phyloP scores from a whole-genome alignment of 2,113 vertebrate species.

The Osmerus eperlanus region DNA sequence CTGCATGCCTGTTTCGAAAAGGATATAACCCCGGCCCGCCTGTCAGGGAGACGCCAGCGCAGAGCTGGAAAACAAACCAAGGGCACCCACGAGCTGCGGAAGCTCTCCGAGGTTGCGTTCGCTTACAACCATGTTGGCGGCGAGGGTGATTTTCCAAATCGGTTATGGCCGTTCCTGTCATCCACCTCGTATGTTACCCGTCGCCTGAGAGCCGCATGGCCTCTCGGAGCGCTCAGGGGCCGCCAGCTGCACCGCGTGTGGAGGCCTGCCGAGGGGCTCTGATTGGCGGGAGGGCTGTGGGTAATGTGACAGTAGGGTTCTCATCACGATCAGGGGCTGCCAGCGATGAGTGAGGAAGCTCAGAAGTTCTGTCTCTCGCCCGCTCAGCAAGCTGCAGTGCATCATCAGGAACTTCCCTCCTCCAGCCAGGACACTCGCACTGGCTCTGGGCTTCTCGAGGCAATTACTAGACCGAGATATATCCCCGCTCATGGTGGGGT shows the following conservation, averaged over 20 bases:
- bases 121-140: too few relatives aligned
- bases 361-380: slow-evolving; percentile 36
- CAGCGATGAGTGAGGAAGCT: slow-evolving; percentile 23
- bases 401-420: not conserved
- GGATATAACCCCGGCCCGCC: slow-evolving; percentile 17
- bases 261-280: not conserved
- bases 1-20: too few relatives aligned
- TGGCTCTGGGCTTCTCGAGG: too few relatives aligned
- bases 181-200: too few relatives aligned
- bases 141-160: too few relatives aligned
- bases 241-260: slow-evolving; percentile 28
- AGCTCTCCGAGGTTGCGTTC: too few relatives aligned
- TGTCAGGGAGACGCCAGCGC: not conserved
- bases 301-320: slow-evolving; percentile 60
- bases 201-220: slow-evolving; percentile 8
- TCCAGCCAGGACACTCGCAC: too few relatives aligned
- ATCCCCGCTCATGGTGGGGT: too few relatives aligned
- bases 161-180: too few relatives aligned
- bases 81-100: too few relatives aligned
- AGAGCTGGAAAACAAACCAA: not conserved
- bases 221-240: slow-evolving; percentile 21
- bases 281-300: slow-evolving; percentile 10
- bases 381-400: not conserved
- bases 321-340: slow-evolving; percentile 56
- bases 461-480: too few relatives aligned